Base-by-base conservation (phyloP, 2,113 vertebrate genomes). In the Laticauda laticaudata region DNA sequence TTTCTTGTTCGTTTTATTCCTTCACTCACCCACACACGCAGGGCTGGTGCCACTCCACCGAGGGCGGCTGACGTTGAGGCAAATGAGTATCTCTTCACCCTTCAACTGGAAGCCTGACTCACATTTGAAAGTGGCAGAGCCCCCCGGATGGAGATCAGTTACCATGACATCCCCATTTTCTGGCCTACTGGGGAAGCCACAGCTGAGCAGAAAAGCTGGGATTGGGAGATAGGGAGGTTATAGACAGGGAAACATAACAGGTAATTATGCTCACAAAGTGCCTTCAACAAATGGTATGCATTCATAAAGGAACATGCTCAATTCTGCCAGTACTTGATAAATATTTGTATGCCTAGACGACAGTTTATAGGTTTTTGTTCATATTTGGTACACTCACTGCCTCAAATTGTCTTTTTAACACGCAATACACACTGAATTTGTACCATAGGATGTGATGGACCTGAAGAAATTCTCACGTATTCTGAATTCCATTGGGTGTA, bases 131-230 rank as follows among this genome's bases (percentile, higher is more conserved):
- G 98, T 98, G 43, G 98, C 98, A 87, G 97, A 97, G 92, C 99
- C 99, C 53, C 98, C 98, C 0, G 98, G 98, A 91, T 99, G 98
- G 93, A 99, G 98, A 94, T 99, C 98, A 0, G 98, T 99, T 92
- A 99, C 98, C 0, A 98, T 98, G 93, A 99, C 98, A 1, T 98
- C 98, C 0, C 99, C 99, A 0, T 98, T 98, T 93, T 98, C 97
- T 5, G 98, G 98, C 85, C 98, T 98, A 34, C 95, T 97, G 48
- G 99, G 99, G 92, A 99, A 99, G 29, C 98, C 97, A 6, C 99
- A 99, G 96, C 98, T 99, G 90, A 99, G 97, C 59, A 99, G 97
- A 81, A 98, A 99, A 15, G 98, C 99, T 99, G 94, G 56, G 92
- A 55, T 90, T 89, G 94, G 90, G 56, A 10, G 86, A 12, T 7